Percentiles rank a stretch among this genome's conserved stretches.
These are phyloP conservation scores for Parasteatoda tepidariorum DNA, from an alignment of 1,140 invertebrate species.

Conservation along the genomic window DNA sequence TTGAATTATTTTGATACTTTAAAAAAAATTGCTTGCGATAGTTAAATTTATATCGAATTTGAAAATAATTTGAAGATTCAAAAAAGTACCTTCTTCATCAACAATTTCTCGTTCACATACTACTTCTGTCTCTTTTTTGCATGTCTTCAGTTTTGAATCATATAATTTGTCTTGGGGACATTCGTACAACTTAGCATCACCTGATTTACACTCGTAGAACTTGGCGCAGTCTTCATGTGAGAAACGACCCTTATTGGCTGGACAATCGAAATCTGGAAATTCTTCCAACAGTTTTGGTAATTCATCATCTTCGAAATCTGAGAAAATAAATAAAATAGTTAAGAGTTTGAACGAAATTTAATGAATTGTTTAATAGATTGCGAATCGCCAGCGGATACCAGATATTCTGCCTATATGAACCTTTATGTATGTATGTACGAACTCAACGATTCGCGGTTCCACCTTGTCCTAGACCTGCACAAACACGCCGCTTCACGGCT, in stretches of 20 bases:
- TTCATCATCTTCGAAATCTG: constrained; percentile 27
- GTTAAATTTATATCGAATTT: no score
- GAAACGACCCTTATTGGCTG: not conserved
- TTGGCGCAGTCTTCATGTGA: not conserved
- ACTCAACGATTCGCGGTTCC: no score
- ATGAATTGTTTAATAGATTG: no score
- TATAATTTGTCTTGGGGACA: constrained; percentile 4
- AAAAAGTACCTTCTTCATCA: constrained; percentile 7
- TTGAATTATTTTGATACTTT: no score
- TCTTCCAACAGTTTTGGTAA: not conserved
- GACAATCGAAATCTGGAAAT: not conserved
- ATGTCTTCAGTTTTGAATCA: not conserved
- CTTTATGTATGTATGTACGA: no score
- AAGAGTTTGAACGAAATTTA: no score
- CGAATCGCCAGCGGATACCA: no score
- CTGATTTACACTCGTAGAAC: constrained; percentile 9
- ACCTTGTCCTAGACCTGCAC: no score
- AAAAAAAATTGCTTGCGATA: no score
- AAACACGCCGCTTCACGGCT: no score
- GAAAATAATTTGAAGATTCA: no score
- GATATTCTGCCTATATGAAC: no score
- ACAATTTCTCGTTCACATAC: not conserved
- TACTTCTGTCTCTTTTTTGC: not conserved
- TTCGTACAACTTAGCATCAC: not conserved
- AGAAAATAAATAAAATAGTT: not conserved